A percentile compares a stretch with the other conserved stretches of the same genome.
Conservation (phyloP, 2,113 vertebrate genomes). For the crab-eating macaque (Macaca fascicularis) region T2T-MFA8v1.1 NC_088388.1:47958501-47959000, state of each 20-base stretch:
- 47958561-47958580: background rate
- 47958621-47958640: background rate
- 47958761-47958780: background rate
- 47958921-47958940: background rate
- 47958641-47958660: background rate
- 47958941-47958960: background rate
- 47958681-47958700: background rate
- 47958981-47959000: background rate
- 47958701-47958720: background rate
- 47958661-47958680: background rate
- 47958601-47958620: background rate
- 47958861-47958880: background rate
- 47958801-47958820: background rate
- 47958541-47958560: background rate
- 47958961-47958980: fast-evolving
- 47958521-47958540: background rate
- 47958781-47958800: background rate
- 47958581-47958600: background rate
- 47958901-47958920: background rate
- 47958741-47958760: background rate
- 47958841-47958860: background rate
- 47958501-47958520: background rate
- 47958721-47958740: background rate
- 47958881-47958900: background rate
- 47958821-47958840: background rate